Evolutionary conservation across 2,113 vertebrate genomes (phyloP), one percentile per base, ranked within the genome.

Genomic region (Centropus unirufus): DNA sequence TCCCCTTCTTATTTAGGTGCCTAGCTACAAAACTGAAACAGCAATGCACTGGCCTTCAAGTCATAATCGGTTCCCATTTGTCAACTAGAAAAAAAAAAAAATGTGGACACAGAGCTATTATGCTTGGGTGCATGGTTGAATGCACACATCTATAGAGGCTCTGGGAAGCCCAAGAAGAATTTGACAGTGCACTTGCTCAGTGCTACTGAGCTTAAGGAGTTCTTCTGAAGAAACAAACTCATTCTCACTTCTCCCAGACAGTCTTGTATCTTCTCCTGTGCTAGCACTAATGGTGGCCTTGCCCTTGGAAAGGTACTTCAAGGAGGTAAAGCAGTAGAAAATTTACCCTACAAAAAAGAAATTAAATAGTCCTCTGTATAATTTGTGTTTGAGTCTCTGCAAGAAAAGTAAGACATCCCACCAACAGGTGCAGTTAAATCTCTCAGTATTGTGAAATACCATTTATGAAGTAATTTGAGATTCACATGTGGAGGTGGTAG

Each of bases 141-240:
- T 15, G 36, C 32, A 23, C 15, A n/a, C 26, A 14, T 8, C 12
- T 12, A 0, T 29, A 8, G 5, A 4, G 3, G 8, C 6, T 42
- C 39, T 7, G 1, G 12, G 0, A 4, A 64, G 24, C 14, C 24
- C n/a, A 36, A 23, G 36, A 49, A 30, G 30, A 34, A 15, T 13
- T 7, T 32, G 55, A 4, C 11, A 8, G 30, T 13, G 22, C 39
- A 6, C 9, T 80, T 76, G 55, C 7, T 30, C 5, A 10, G 11
- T 29, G 27, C 12, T 26, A 12, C 30, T 12, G 58, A 76, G 36
- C 15, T 69, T 58, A 36, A 39, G 42, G 42, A 12, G 6, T 36
- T 52, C 36, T 66, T 52, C 58, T 76, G 49, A 72, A 39, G 27
- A 69, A 76, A 27, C 0, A 8, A 26, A 44, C 8, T 76, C 8